phyloP scores from a whole-genome alignment of 2,797 vertebrate species.

The Pyrocephalus nanus region DNA sequence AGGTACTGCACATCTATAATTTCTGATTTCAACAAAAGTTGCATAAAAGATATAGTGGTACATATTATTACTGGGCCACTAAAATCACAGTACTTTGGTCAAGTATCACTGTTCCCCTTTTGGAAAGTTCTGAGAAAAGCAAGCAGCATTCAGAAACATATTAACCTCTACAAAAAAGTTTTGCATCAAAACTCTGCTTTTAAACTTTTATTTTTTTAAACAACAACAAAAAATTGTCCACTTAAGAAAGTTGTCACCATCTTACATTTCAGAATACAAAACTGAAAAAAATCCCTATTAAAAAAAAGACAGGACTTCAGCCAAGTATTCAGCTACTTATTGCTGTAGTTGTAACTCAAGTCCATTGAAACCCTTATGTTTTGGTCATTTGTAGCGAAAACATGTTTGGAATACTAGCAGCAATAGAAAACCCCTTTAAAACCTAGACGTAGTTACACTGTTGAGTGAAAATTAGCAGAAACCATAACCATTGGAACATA shows the following conservation, averaged over 20 bases:
- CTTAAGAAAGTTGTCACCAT: slow-evolving; percentile 53
- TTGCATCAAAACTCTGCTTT: slow-evolving; percentile 54
- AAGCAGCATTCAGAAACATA: not conserved
- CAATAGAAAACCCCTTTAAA: slow-evolving; percentile 67
- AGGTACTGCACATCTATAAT: not conserved
- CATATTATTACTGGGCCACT: not conserved
- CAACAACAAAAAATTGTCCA: slow-evolving; percentile 30
- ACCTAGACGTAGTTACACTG: slow-evolving; percentile 40
- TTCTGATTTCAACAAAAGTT: not conserved
- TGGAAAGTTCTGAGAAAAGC: not conserved
- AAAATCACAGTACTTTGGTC: slow-evolving; percentile 5
- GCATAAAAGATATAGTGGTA: not conserved
- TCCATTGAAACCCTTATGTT: slow-evolving; percentile 50
- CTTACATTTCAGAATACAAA: slow-evolving; percentile 67
- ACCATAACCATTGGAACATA: slow-evolving; percentile 45
- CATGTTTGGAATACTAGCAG: slow-evolving; percentile 58
- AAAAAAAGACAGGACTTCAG: slow-evolving; percentile 66
- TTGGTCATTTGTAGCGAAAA: slow-evolving; percentile 51
- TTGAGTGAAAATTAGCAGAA: slow-evolving; percentile 47
- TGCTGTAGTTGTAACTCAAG: slow-evolving; percentile 66
- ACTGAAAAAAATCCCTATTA: slow-evolving; percentile 73
- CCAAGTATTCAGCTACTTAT: slow-evolving; percentile 70
- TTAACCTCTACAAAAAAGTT: slow-evolving; percentile 25
- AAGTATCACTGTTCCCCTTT: not conserved
- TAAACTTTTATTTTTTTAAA: slow-evolving; percentile 63